A percentile compares a stretch with the other conserved stretches of the same genome.
Evolutionary conservation across 2,888 invertebrate genomes (phyloP).

Genomic region (Automeris io): DNA sequence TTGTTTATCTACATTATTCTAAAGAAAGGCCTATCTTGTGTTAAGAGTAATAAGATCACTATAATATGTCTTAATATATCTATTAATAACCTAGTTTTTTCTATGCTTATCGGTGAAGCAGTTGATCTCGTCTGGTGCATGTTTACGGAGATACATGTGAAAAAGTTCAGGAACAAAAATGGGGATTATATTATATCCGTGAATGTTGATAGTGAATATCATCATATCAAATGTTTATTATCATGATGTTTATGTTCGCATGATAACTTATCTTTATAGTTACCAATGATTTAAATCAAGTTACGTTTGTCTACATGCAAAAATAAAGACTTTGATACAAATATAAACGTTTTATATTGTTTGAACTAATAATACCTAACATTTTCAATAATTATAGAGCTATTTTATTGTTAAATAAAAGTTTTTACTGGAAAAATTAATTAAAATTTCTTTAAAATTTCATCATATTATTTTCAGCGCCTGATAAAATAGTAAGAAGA

Average conservation of each 20-base stretch:
- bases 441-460: too few species aligned
- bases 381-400: too few species aligned
- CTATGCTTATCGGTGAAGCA: constrained; percentile 27
- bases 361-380: too few species aligned
- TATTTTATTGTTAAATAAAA: too few species aligned
- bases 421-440: too few species aligned
- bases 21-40: too few species aligned
- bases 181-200: constrained; percentile 31
- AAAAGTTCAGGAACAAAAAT: constrained; percentile 40
- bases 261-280: constrained; percentile 22
- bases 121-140: neutral
- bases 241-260: neutral
- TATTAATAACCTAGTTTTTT: constrained; percentile 15
- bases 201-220: constrained; percentile 17
- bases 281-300: constrained; percentile 10
- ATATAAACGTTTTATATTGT: neutral
- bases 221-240: neutral
- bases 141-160: constrained; percentile 18
- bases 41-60: too few species aligned
- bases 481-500: too few species aligned
- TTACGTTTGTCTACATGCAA: constrained; percentile 6
- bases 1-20: too few species aligned
- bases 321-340: neutral
- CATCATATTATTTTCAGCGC: too few species aligned
- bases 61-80: constrained; percentile 7